Conservation (phyloP, 1,140 invertebrate genomes). For the Macrotrachela quadricornifera region DNA sequence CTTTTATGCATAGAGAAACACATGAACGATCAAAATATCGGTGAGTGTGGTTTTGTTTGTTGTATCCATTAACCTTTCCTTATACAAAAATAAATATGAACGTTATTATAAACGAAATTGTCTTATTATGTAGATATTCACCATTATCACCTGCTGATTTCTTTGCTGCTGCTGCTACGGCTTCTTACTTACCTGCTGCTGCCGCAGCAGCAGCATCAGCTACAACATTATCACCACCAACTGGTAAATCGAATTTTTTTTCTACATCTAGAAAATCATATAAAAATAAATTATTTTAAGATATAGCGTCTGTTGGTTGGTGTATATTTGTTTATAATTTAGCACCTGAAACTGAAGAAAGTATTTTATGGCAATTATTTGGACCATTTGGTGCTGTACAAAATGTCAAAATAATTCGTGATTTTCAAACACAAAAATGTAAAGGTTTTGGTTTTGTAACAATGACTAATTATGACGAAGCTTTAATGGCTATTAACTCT, state of each 20-base stretch:
- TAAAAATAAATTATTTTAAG: not conserved
- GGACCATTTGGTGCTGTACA: conserved; percentile 95
- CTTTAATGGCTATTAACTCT: conserved; percentile 82
- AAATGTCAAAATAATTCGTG: conserved; percentile 80
- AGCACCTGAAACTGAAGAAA: conserved; percentile 90
- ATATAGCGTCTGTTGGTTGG: conserved; percentile 37
- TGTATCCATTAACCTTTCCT: no score
- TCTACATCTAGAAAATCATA: not conserved
- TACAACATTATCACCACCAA: not conserved
- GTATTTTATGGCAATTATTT: conserved; percentile 92
- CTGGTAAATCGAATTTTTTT: not conserved
- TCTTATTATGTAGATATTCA: no score
- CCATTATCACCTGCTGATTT: no score
- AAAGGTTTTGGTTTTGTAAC: conserved; percentile 99
- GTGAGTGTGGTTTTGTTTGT: no score
- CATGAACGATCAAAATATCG: no score
- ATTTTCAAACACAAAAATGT: conserved; percentile 93
- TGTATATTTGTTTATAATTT: conserved; percentile 98
- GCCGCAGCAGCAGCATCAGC: not conserved
- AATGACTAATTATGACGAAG: conserved; percentile 98
- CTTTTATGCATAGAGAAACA: no score
- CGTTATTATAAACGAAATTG: no score
- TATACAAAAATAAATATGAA: no score
- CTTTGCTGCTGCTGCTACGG: no score
- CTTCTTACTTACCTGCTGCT: not conserved